phyloP scores from a whole-genome alignment of 1,140 invertebrate genomes.

The Pogonus chalceus region DNA sequence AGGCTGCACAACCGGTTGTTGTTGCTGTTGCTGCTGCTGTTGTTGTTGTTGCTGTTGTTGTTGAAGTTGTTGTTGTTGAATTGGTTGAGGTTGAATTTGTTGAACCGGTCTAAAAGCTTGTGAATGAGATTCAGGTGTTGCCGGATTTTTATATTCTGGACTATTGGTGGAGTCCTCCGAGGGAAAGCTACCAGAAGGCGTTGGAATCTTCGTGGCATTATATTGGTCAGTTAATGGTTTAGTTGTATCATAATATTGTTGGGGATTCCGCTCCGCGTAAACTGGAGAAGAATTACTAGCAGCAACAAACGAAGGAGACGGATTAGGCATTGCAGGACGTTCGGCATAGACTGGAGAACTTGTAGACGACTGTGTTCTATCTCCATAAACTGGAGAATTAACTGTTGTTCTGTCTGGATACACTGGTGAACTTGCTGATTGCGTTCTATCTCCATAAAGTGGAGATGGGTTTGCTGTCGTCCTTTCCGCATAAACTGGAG shows the following conservation, averaged over 20 bases:
- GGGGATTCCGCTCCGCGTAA: slow-evolving; percentile 18
- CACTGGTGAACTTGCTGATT: too few species aligned
- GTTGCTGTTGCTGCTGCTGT: slow-evolving; percentile 23
- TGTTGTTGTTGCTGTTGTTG: slow-evolving; percentile 21
- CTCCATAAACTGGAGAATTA: background rate
- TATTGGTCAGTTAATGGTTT: slow-evolving; percentile 26
- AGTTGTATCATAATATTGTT: slow-evolving; percentile 26
- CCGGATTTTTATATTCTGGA: background rate
- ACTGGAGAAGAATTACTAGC: slow-evolving; percentile 27
- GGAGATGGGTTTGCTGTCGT: too few species aligned
- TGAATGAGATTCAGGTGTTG: slow-evolving; percentile 12
- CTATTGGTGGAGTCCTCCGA: background rate
- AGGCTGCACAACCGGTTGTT: slow-evolving; percentile 25
- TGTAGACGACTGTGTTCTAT: background rate
- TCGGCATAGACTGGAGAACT: background rate
- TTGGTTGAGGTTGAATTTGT: background rate
- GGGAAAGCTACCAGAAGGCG: background rate
- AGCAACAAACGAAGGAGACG: background rate
- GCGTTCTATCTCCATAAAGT: too few species aligned
- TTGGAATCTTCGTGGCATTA: slow-evolving; percentile 21
- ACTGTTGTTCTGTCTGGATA: too few species aligned
- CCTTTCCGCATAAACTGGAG: background rate
- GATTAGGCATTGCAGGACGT: too few species aligned
- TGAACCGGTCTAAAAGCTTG: background rate
- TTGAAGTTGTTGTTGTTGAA: background rate